Evolutionary conservation across 1,140 invertebrate genomes (phyloP).

Genomic region (Adoxophyes honmai): DNA sequence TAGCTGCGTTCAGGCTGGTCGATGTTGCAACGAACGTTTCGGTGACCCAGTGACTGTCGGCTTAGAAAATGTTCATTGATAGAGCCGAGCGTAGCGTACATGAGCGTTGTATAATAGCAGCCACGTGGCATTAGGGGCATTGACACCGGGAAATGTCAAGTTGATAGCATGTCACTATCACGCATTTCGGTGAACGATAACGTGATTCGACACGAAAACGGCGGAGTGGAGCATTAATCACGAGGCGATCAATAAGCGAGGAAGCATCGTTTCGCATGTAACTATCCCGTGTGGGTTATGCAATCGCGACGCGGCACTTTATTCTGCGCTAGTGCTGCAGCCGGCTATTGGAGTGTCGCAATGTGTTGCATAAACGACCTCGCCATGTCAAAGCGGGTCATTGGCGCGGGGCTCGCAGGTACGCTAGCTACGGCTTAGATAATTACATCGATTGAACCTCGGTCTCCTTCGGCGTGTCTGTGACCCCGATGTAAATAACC

Average conservation of each 20-base stretch:
- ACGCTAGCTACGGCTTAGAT: constrained; percentile 48
- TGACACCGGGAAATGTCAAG: constrained; percentile 51
- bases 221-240: constrained; percentile 20
- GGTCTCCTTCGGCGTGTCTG: constrained; percentile 69
- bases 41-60: constrained; percentile 8
- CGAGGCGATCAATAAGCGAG: constrained; percentile 15
- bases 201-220: constrained; percentile 29
- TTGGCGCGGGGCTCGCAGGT: constrained; percentile 50
- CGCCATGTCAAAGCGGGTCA: constrained; percentile 67
- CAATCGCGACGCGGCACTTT: constrained; percentile 10
- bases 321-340: constrained; percentile 41
- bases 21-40: background rate
- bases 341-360: constrained; percentile 53
- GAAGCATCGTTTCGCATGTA: too few species aligned
- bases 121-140: constrained; percentile 55
- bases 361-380: constrained; percentile 71
- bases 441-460: constrained; percentile 64
- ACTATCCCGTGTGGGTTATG: too few species aligned
- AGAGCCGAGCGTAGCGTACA: background rate
- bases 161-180: constrained; percentile 54
- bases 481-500: constrained; percentile 76
- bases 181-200: constrained; percentile 42
- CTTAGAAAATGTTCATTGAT: constrained; percentile 2
- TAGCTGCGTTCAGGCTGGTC: background rate
- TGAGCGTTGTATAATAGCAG: constrained; percentile 31